Conservation (phyloP, 2,888 invertebrate genomes). For the Amphipyra berbera region DNA sequence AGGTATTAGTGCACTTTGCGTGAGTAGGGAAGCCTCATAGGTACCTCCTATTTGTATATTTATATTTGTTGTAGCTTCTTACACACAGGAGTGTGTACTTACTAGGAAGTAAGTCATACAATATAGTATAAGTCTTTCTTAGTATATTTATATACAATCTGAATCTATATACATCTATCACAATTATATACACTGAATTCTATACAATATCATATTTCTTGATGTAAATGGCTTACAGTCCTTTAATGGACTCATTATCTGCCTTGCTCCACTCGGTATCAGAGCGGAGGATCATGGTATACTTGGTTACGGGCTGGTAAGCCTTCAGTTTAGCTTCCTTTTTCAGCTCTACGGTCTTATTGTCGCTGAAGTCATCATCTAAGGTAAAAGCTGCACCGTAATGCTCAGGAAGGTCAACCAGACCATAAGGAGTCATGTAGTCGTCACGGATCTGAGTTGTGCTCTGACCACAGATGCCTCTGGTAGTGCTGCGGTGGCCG, state of each 20-base stretch:
- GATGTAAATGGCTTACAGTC: constrained; percentile 1
- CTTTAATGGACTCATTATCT: constrained; percentile 27
- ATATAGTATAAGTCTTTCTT: too few relatives aligned
- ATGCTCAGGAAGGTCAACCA: constrained; percentile 85
- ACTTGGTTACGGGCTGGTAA: constrained; percentile 74
- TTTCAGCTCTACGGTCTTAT: constrained; percentile 80
- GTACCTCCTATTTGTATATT: too few relatives aligned
- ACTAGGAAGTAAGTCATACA: too few relatives aligned
- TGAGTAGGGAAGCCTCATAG: too few relatives aligned
- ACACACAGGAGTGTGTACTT: too few relatives aligned
- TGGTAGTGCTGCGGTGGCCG: constrained; percentile 87
- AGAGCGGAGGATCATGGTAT: constrained; percentile 70
- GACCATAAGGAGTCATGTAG: constrained; percentile 90
- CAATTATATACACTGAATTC: too few relatives aligned
- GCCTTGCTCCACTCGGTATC: constrained; percentile 71
- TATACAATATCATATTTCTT: not conserved
- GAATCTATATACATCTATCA: too few relatives aligned
- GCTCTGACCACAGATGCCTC: constrained; percentile 92
- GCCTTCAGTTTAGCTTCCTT: constrained; percentile 76
- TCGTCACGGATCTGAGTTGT: constrained; percentile 90
- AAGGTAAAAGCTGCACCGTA: constrained; percentile 91
- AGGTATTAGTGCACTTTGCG: too few relatives aligned
- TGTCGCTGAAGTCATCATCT: constrained; percentile 80
- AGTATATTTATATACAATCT: too few relatives aligned
- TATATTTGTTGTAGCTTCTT: too few relatives aligned